phyloP scores from a whole-genome alignment of 2,888 invertebrate genomes.

The Synanthedon andrenaeformis region DNA sequence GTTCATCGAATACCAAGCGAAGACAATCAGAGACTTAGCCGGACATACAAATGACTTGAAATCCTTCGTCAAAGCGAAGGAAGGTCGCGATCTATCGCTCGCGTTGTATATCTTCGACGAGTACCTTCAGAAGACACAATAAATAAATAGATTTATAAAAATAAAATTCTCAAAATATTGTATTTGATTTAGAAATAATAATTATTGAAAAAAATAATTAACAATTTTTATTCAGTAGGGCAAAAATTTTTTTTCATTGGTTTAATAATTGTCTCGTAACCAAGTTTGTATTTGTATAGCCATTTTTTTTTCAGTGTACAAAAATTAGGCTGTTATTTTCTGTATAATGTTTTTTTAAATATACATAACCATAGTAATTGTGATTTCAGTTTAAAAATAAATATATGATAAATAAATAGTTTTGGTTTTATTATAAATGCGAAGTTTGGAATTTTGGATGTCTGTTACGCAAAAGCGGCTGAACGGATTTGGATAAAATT shows the following conservation, averaged over 20 bases:
- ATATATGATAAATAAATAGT: slow-evolving; percentile 1
- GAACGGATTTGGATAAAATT: too few relatives aligned
- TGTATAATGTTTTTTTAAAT: background rate
- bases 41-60: slow-evolving; percentile 81
- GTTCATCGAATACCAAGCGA: slow-evolving; percentile 77
- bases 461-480: too few relatives aligned
- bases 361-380: background rate
- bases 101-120: slow-evolving; percentile 83
- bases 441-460: too few relatives aligned
- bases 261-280: too few relatives aligned
- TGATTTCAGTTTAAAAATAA: slow-evolving; percentile 20
- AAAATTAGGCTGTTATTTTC: background rate
- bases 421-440: too few relatives aligned
- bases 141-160: slow-evolving; percentile 14
- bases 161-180: background rate
- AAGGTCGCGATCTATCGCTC: slow-evolving; percentile 71
- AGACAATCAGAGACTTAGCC: slow-evolving; percentile 76
- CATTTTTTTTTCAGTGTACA: background rate
- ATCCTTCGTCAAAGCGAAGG: slow-evolving; percentile 67
- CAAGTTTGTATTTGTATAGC: background rate
- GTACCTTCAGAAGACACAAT: slow-evolving; percentile 55
- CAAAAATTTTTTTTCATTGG: background rate
- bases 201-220: background rate
- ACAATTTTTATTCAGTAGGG: background rate
- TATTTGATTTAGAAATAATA: background rate